Conservation (phyloP, 1,140 invertebrate species). For the Colletes gigas region DNA sequence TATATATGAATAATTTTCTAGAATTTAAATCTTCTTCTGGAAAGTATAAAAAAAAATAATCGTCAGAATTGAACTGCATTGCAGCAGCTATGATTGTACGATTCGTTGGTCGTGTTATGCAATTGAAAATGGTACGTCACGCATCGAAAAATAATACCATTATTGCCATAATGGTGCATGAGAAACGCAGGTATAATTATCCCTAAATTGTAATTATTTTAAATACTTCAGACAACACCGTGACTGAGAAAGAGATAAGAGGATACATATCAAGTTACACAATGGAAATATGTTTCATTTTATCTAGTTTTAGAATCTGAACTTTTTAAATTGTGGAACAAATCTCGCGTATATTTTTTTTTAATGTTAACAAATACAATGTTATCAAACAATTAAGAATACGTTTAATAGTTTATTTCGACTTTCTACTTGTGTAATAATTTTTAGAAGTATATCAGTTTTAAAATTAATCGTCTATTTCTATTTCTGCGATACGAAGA, state of each 20-base stretch:
- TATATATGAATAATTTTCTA: background rate
- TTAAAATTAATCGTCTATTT: too few species aligned
- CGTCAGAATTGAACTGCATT: background rate
- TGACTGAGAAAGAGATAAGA: background rate
- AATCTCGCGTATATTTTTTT: background rate
- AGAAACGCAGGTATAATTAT: constrained; percentile 1
- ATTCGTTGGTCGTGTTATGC: background rate
- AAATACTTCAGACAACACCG: background rate
- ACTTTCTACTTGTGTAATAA: too few species aligned
- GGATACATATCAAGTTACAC: background rate
- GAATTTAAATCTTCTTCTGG: background rate
- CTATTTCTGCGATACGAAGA: too few species aligned
- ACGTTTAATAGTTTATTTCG: too few species aligned
- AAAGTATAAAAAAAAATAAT: background rate
- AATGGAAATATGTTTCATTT: background rate
- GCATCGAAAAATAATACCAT: background rate
- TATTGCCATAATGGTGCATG: background rate
- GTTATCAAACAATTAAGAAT: too few species aligned
- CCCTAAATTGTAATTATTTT: constrained; percentile 6
- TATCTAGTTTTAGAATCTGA: background rate
- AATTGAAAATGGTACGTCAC: background rate
- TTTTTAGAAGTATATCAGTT: too few species aligned
- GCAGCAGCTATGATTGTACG: background rate
- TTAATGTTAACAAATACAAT: too few species aligned
- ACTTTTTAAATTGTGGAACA: background rate